Base-by-base conservation (phyloP, 2,113 vertebrate genomes). In the Dicentrarchus labrax region DNA sequence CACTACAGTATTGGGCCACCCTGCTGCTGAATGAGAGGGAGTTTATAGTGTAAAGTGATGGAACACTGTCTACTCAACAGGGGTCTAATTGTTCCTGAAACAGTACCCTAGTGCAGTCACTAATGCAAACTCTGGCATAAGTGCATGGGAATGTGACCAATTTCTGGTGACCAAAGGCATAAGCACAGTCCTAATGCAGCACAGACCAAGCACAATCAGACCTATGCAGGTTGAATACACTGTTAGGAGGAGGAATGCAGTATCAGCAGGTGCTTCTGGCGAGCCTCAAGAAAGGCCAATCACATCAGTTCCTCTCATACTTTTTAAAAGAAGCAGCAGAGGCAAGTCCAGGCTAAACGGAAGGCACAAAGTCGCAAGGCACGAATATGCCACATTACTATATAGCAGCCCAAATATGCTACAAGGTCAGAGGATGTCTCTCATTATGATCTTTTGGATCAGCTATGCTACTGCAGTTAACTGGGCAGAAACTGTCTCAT, bases 211-310 rank as follows among this genome's bases (percentile, higher is more conserved):
- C 56, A 41, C 21, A 22, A 16, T 11, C 8, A 47, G 54, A 69
- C 45, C 39, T 21, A 57, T 2, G 19, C 67, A 47, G 57, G n/a
- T 39, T 64, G 71, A 82, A 75, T 65, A 64, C 50, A 24, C 21
- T 47, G 19, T 61, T 12, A 70, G 11, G 3, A 48, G n/a, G 67
- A 53, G 45, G 54, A 78, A 62, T 76, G 61, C 22, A 69, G 38
- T 61, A 54, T 80, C 64, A 85, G 56, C 66, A 68, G 60, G 61
- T 59, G 22, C 62, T 77, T 67, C 30, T 59, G 41, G 72, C 30
- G 8, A 59, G 39, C 51, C 74, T 43, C 6, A 59, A 81, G 70
- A 79, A 77, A 64, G 48, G 45, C 43, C 47, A 60, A 48, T 76
- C 38, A 43, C 16, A 53, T 36, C 2, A 67, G 21, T 59, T 19